Conservation (phyloP, 2,888 invertebrate species). For the Atethmia centrago region DNA sequence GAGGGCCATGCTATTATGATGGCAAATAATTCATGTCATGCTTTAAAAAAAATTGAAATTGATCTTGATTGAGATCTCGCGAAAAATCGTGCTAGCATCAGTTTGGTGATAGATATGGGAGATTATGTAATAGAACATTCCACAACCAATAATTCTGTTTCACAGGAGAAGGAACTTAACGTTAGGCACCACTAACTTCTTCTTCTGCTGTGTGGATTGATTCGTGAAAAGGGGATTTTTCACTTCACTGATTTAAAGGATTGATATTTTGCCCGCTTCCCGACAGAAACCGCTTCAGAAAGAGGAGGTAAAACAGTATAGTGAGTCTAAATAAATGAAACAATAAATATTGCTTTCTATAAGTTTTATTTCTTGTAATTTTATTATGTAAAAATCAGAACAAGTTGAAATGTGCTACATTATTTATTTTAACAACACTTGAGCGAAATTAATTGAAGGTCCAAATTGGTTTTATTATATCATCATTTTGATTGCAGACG, state of each 20-base stretch:
- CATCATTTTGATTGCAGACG: neutral
- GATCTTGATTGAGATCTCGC: too few relatives aligned
- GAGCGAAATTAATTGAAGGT: neutral
- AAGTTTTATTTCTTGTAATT: slow-evolving; percentile 37
- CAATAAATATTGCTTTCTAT: neutral
- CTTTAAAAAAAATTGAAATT: neutral
- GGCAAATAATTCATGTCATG: neutral
- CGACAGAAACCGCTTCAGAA: neutral
- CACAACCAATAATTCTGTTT: too few relatives aligned
- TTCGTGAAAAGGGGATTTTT: too few relatives aligned
- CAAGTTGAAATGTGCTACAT: slow-evolving; percentile 30
- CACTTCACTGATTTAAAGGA: neutral
- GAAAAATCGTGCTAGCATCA: too few relatives aligned
- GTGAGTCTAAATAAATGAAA: neutral
- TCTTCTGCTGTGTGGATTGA: too few relatives aligned
- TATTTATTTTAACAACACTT: neutral
- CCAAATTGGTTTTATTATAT: neutral
- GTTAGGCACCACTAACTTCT: too few relatives aligned
- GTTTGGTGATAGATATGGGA: too few relatives aligned
- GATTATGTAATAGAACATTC: neutral
- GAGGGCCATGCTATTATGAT: neutral
- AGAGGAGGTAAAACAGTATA: neutral
- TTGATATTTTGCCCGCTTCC: neutral
- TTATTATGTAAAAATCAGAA: slow-evolving; percentile 35
- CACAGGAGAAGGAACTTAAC: too few relatives aligned